A percentile compares a stretch with the other conserved stretches of the same genome.
These are phyloP conservation scores for Drosophila santomea DNA, from an alignment of 1,140 invertebrate species.

Conservation along the genomic window DNA sequence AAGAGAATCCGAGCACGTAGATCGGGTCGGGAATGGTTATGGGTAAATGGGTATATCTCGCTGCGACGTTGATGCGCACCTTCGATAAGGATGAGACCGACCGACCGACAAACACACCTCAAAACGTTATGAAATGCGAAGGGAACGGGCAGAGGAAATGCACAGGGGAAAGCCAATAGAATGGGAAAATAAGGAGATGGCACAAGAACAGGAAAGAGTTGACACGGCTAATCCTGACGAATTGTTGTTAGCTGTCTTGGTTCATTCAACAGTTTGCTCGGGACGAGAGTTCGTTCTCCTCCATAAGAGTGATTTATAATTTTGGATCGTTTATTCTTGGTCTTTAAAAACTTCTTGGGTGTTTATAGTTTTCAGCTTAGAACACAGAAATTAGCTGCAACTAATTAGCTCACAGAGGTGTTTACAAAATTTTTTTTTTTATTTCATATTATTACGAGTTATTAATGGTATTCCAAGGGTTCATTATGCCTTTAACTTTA, in stretches of 20 bases:
- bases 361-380: background rate
- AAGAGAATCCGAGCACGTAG: constrained; percentile 59
- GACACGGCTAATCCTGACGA: constrained; percentile 67
- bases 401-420: background rate
- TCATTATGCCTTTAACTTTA: background rate
- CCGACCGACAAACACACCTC: constrained; percentile 53
- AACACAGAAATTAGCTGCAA: background rate
- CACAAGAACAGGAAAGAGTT: constrained; percentile 37
- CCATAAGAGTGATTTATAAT: constrained; percentile 6
- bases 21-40: constrained; percentile 24
- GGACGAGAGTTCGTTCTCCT: background rate
- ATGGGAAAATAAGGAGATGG: constrained; percentile 1
- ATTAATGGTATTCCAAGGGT: background rate
- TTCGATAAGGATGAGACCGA: constrained; percentile 70
- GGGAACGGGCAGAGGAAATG: constrained; percentile 6
- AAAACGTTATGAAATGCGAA: constrained; percentile 51
- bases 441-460: background rate
- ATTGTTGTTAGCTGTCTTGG: constrained; percentile 37
- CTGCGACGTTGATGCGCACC: constrained; percentile 77
- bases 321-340: background rate
- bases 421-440: too few relatives aligned
- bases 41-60: constrained; percentile 35
- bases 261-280: constrained; percentile 22
- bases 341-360: background rate
- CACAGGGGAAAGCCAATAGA: constrained; percentile 27